These are phyloP conservation scores for Coccyzus lansbergi DNA, from an alignment of 2,797 vertebrate species.

Conservation along the genomic window DNA sequence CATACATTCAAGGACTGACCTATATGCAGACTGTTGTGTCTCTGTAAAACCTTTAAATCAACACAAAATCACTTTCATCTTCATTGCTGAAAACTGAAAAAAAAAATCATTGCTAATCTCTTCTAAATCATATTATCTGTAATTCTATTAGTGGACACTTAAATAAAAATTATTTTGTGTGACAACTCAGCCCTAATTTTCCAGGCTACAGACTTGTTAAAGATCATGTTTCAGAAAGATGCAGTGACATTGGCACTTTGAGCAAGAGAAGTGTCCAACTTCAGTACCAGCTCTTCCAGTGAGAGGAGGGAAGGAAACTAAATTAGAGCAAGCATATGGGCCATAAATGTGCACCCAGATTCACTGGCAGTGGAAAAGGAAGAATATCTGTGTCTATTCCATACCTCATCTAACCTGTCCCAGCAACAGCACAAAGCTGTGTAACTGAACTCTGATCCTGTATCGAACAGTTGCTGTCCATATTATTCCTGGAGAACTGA, in stretches of 20 bases:
- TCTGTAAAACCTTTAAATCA: not conserved
- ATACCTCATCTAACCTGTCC: not conserved
- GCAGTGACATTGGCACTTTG: not conserved
- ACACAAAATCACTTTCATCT: not conserved
- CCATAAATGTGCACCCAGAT: not conserved
- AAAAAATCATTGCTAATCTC: not conserved
- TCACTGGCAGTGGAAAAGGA: not conserved
- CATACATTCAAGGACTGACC: not conserved
- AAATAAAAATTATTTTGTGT: not conserved
- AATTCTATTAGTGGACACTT: not conserved
- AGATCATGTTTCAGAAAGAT: not conserved
- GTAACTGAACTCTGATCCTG: not conserved
- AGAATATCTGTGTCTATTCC: not conserved
- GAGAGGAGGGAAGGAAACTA: not conserved
- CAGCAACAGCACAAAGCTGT: not conserved
- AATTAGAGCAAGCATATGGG: slow-evolving; percentile 20
- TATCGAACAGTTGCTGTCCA: not conserved
- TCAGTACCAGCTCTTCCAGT: not conserved
- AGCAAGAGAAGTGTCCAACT: not conserved
- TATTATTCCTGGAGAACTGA: not conserved
- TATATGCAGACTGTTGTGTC: not conserved
- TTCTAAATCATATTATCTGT: not conserved
- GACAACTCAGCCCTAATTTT: not conserved
- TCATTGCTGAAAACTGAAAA: not conserved
- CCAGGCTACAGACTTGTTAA: not conserved